Evolutionary conservation across 2,113 vertebrate species (phyloP), one percentile per base, ranked within the genome.

Genomic region (Carassius gibelio): DNA sequence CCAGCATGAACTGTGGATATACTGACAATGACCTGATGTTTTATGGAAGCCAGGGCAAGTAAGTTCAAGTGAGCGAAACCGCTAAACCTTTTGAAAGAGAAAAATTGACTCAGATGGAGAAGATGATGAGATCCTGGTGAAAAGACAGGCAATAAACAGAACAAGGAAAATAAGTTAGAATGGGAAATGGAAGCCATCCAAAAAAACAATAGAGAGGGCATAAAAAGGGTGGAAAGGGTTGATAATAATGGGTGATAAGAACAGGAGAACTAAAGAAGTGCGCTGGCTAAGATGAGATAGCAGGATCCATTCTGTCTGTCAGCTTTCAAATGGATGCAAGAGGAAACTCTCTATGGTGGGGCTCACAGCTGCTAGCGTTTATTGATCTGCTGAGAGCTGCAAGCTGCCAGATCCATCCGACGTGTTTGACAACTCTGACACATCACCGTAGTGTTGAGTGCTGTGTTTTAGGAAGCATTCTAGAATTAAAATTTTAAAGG

Each of bases 151-250:
- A 84, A 66, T 72, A 81, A 75, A 84, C 17, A 75, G 68, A 61
- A 81, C 36, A 62, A 74, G 68, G 3, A 75, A 84, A 66, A 84
- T 15, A 68, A 34, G 62, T 69, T 66, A 83, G 52, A 36, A 86
- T 17, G 57, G 72, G 19, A 77, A 83, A 86, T 71, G 45, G 80
- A 76, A 82, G 66, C 9, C 30, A 55, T 55, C 48, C 75, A 57
- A 14, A 86, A 30, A 71, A 86, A 76, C 85, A 83, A 45, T 55
- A 77, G 82, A 87, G 68, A 84, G 45, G 81, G 48, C 59, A 38
- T 80, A 84, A 84, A 84, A 84, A 62, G 55, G 11, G 52, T 30
- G 52, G 77, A 84, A 75, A 74, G 62, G 21, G 57, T n/a, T 42
- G 83, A 64, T 52, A 66, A 62, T 34, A 71, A 71, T 71, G 66